Base-by-base conservation (phyloP, 2,888 invertebrate genomes). In the Synanthedon vespiformis region DNA sequence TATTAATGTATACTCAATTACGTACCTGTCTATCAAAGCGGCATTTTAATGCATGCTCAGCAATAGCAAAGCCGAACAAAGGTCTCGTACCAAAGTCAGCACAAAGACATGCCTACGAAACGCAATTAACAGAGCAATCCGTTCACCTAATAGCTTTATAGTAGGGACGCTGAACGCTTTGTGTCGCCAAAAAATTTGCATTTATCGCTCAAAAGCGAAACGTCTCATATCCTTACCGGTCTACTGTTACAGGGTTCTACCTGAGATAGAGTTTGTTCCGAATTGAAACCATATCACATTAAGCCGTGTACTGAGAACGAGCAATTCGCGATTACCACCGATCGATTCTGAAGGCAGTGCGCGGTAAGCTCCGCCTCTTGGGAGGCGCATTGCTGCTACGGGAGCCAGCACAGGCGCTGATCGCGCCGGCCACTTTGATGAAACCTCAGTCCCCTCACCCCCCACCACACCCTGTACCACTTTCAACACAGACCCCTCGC, bases 331-430 rank as follows among this genome's bases (percentile, higher is more conserved):
- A 75, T 72, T 69, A 71, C 74, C 67, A 60, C 63, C 71, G 76
- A 85, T 85, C 83, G 84, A 86, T 85, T 76, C 65, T 59, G 83
- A 81, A 86, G 87, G 87, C 85, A 76, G 84, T 65, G 64, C 81
- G 69, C 69, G 63, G 72, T 66, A 82, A 64, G 84, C 86, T 64
- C 83, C 87, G 85, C 88, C 88, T 74, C 60, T 60, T 80, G 80
- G 87, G 87, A 79, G 88, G 86, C 57, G 79, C 79, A 59, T 63
- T 62, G 80, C 84, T 80, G 80, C 83, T 75, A 73, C 82, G 81
- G 85, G 79, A 87, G 87, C 85, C 73, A 73, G 70, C 72, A 80
- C 77, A 77, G 80, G 78, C 84, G 82, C 80, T 77, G 74, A 68
- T 60, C 65, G 64, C 55, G 62, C 82, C 86, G 88, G 88, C 61